phyloP scores from a whole-genome alignment of 1,140 invertebrate species.

The Pachypeltis micranthus region DNA sequence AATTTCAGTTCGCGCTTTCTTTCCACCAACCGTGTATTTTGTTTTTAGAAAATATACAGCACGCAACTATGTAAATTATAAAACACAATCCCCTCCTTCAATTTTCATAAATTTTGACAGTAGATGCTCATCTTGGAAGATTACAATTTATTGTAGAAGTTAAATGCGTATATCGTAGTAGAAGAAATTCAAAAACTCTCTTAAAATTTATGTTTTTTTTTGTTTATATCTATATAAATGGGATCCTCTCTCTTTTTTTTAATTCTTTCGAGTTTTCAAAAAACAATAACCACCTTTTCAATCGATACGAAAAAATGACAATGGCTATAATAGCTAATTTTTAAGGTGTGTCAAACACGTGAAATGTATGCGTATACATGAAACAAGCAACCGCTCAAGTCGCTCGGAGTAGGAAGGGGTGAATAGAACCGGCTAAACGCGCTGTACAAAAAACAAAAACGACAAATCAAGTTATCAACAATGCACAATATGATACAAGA shows the following conservation, averaged over 20 bases:
- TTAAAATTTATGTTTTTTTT: constrained; percentile 20
- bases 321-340: constrained; percentile 19
- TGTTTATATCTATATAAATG: constrained; percentile 17
- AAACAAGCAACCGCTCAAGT: background rate
- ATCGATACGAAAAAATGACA: constrained; percentile 23
- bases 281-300: constrained; percentile 18
- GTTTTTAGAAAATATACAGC: constrained; percentile 26
- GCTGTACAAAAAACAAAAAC: constrained; percentile 6
- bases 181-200: constrained; percentile 21
- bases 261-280: constrained; percentile 5
- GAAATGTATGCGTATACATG: constrained; percentile 27
- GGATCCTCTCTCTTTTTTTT: constrained; percentile 15
- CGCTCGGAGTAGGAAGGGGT: constrained; percentile 17
- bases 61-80: constrained; percentile 16
- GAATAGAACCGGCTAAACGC: constrained; percentile 11
- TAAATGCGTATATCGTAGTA: constrained; percentile 23
- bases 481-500: constrained; percentile 2
- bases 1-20: constrained; percentile 25
- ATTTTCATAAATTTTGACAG: constrained; percentile 22
- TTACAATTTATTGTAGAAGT: constrained; percentile 22
- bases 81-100: too few species aligned
- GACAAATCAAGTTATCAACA: constrained; percentile 10
- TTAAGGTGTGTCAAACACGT: constrained; percentile 24
- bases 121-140: constrained; percentile 24
- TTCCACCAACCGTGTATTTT: constrained; percentile 23